Evolutionary conservation across 2,888 invertebrate species (phyloP).

Genomic region (Teleogryllus oceanicus): DNA sequence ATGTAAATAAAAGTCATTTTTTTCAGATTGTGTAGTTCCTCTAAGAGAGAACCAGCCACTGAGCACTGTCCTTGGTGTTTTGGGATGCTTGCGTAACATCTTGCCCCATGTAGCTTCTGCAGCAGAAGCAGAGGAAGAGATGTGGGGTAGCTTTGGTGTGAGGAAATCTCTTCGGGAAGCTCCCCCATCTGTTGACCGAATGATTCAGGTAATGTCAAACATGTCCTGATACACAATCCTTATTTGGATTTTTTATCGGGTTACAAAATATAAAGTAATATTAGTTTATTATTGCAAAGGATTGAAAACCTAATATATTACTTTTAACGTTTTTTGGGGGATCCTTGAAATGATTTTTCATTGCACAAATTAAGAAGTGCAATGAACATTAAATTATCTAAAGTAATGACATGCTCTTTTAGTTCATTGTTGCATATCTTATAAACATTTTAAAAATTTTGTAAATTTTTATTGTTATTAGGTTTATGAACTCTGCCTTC

Average conservation of each 20-base stretch:
- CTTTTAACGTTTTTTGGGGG: too few relatives aligned
- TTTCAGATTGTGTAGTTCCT: conserved; percentile 57
- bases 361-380: neutral
- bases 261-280: too few relatives aligned
- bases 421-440: too few relatives aligned
- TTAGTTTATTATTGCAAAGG: too few relatives aligned
- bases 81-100: conserved; percentile 62
- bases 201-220: conserved; percentile 44
- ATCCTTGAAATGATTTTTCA: neutral
- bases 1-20: too few relatives aligned
- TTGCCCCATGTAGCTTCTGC: conserved; percentile 52
- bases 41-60: conserved; percentile 52
- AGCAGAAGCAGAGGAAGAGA: conserved; percentile 37
- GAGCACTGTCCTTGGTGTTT: conserved; percentile 60
- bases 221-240: too few relatives aligned
- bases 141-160: conserved; percentile 45
- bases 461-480: conserved; percentile 44
- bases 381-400: too few relatives aligned
- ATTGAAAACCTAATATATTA: too few relatives aligned
- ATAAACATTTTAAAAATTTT: too few relatives aligned
- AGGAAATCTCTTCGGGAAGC: conserved; percentile 43
- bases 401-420: too few relatives aligned
- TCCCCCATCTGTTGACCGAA: conserved; percentile 44
- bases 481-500: conserved; percentile 73
- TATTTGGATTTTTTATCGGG: too few relatives aligned